Conservation (phyloP, 2,888 invertebrate species). For the Pediacus dermestoides region DNA sequence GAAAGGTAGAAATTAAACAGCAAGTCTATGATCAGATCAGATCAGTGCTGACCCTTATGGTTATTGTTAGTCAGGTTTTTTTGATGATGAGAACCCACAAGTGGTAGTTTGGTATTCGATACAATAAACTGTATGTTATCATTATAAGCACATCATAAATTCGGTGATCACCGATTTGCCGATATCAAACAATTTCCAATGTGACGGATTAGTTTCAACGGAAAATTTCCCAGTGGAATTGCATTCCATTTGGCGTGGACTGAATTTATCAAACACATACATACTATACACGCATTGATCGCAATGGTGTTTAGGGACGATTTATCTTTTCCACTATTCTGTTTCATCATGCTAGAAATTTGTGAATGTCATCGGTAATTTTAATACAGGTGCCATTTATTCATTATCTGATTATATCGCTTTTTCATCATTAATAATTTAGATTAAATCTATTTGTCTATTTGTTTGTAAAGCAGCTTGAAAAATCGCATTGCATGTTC, state of each 20-base stretch:
- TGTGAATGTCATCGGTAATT: constrained; percentile 33
- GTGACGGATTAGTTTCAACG: constrained; percentile 43
- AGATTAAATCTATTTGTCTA: constrained; percentile 28
- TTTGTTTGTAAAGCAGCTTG: too few species aligned
- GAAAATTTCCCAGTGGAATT: constrained; percentile 45
- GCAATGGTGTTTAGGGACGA: constrained; percentile 38
- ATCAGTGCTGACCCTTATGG: too few species aligned
- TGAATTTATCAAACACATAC: constrained; percentile 37
- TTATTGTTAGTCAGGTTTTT: too few species aligned
- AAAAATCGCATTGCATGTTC: constrained; percentile 1
- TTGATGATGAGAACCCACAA: constrained; percentile 31
- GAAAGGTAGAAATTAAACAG: constrained; percentile 24
- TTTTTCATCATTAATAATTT: constrained; percentile 29
- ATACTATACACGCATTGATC: too few species aligned
- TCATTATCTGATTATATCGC: constrained; percentile 32
- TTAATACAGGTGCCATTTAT: constrained; percentile 31
- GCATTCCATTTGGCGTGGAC: constrained; percentile 40
- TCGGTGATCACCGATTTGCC: constrained; percentile 40
- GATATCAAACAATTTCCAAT: constrained; percentile 42
- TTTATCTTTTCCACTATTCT: constrained; percentile 42
- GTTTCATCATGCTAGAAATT: constrained; percentile 29
- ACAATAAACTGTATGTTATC: constrained; percentile 33
- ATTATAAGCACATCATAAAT: constrained; percentile 42
- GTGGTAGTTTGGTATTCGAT: constrained; percentile 20
- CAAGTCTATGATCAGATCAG: too few species aligned